A percentile compares a stretch with the other conserved stretches of the same genome.
Evolutionary conservation across 2,888 invertebrate genomes (phyloP).

Genomic region (Steinernema scapterisci): DNA sequence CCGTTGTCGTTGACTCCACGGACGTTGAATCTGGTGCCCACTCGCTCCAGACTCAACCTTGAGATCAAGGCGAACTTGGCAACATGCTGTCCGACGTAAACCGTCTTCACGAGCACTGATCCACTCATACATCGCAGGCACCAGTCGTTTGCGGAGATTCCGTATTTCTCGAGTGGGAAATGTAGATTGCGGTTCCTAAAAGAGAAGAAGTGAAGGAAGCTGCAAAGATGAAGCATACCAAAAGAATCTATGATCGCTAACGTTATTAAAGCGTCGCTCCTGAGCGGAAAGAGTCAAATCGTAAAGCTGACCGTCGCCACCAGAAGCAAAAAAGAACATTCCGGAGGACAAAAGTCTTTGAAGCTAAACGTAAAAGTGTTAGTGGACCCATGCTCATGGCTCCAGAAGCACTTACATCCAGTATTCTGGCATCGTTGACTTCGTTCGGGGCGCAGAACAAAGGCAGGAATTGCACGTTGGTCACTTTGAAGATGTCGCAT

Average conservation of each 20-base stretch:
- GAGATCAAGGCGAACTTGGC: slow-evolving; percentile 94
- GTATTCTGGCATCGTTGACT: slow-evolving; percentile 53
- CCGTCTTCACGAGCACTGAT: slow-evolving; percentile 87
- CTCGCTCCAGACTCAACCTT: slow-evolving; percentile 92
- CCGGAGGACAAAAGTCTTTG: slow-evolving; percentile 94
- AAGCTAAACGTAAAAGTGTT: slow-evolving; percentile 53
- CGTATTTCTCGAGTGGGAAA: slow-evolving; percentile 87
- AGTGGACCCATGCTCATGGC: neutral
- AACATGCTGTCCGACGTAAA: slow-evolving; percentile 94
- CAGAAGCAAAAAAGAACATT: slow-evolving; percentile 90
- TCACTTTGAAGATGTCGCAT: slow-evolving; percentile 81
- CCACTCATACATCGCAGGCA: slow-evolving; percentile 94
- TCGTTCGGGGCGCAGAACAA: slow-evolving; percentile 51
- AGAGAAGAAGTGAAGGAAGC: neutral
- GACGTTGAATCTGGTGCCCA: slow-evolving; percentile 95
- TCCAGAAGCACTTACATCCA: slow-evolving; percentile 53
- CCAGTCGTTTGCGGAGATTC: slow-evolving; percentile 88
- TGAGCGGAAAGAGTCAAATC: slow-evolving; percentile 94
- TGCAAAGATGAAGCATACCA: slow-evolving; percentile 74
- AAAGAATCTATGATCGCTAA: slow-evolving; percentile 93
- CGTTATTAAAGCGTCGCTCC: slow-evolving; percentile 79
- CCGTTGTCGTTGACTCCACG: slow-evolving; percentile 99
- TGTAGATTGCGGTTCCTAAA: slow-evolving; percentile 88
- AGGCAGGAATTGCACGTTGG: slow-evolving; percentile 61
- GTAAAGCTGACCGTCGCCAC: slow-evolving; percentile 72